Conservation (phyloP, 2,888 invertebrate genomes). For the Drosophila meridiana region DNA sequence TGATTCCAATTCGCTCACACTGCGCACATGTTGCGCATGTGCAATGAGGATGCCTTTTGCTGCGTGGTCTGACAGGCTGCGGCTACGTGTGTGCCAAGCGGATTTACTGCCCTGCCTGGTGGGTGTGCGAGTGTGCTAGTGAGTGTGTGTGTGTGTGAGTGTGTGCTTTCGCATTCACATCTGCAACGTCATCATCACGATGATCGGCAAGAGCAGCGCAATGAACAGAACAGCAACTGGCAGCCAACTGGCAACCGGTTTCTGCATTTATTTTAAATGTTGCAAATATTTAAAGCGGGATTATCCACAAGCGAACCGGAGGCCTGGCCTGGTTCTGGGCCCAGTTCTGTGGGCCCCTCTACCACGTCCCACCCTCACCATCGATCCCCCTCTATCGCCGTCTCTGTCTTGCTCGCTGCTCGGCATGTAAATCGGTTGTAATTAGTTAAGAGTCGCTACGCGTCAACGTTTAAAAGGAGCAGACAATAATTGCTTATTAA, state of each 20-base stretch:
- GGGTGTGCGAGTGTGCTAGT: conserved; percentile 30
- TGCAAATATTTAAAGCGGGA: conserved; percentile 76
- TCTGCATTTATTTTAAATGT: conserved; percentile 73
- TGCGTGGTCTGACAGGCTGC: conserved; percentile 45
- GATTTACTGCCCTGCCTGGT: conserved; percentile 59
- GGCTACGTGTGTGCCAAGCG: conserved; percentile 77
- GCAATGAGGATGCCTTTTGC: conserved; percentile 65
- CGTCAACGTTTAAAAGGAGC: conserved; percentile 70
- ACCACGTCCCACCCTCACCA: not conserved
- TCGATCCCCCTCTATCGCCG: conserved; percentile 2
- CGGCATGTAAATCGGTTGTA: conserved; percentile 79
- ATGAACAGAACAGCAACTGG: conserved; percentile 28
- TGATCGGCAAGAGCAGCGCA: conserved; percentile 35
- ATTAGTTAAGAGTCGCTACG: conserved; percentile 76
- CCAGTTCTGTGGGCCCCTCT: conserved; percentile 20
- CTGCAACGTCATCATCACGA: conserved; percentile 63
- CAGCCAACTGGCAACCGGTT: conserved; percentile 66
- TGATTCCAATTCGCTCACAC: conserved; percentile 19
- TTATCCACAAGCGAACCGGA: conserved; percentile 61
- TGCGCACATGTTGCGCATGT: conserved; percentile 69
- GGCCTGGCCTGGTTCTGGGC: conserved; percentile 67
- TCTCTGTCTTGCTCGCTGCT: conserved; percentile 41
- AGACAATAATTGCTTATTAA: conserved; percentile 78
- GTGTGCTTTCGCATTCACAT: conserved; percentile 45
- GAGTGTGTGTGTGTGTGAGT: conserved; percentile 24